Evolutionary conservation across 2,113 vertebrate genomes (phyloP).

Genomic region (Pandion haliaetus): DNA sequence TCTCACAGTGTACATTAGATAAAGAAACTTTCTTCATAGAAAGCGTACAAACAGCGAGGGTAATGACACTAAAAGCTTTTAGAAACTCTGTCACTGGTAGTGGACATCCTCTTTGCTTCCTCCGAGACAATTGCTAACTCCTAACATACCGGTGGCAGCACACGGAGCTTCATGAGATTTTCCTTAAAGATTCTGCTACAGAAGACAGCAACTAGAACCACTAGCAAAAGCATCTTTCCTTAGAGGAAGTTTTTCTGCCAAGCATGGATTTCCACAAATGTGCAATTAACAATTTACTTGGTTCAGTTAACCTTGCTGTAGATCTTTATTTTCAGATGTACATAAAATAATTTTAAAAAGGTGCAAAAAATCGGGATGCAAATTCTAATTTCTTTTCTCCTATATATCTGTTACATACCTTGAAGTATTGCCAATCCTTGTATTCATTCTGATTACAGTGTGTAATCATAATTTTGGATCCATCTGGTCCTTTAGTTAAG

Average conservation of each 20-base stretch:
- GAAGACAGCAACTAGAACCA: neutral
- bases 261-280: neutral
- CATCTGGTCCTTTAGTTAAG: slow-evolving; percentile 85
- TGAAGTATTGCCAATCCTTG: slow-evolving; percentile 95
- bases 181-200: neutral
- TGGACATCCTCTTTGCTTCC: neutral
- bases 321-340: neutral
- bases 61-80: neutral
- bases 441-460: slow-evolving; percentile 91
- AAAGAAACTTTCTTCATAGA: neutral
- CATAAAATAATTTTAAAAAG: neutral
- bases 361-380: neutral
- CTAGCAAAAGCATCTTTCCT: neutral
- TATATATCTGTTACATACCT: slow-evolving; percentile 76
- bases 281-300: neutral
- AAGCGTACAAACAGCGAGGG: neutral
- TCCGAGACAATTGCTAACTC: neutral
- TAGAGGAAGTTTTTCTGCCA: neutral
- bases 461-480: slow-evolving; percentile 85
- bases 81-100: neutral
- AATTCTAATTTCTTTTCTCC: neutral
- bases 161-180: neutral
- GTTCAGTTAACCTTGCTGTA: neutral
- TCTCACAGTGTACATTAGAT: neutral
- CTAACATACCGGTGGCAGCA: neutral